These are phyloP conservation scores for Andrena praecox DNA, from an alignment of 2,888 invertebrate species.

Conservation along the genomic window DNA sequence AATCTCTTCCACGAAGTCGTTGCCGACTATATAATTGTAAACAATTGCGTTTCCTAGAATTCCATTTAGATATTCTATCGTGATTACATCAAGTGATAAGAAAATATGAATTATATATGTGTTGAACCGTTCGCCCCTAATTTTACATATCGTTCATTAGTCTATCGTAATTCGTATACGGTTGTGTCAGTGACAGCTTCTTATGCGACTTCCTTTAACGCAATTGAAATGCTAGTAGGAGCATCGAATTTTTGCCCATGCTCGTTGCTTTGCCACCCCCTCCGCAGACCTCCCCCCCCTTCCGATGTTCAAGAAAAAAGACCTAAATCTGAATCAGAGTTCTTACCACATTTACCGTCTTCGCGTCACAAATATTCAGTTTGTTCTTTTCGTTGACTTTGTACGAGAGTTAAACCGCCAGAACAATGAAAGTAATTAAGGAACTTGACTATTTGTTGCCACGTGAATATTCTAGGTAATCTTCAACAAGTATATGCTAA, in stretches of 20 bases:
- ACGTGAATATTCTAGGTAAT: constrained; percentile 81
- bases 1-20: constrained; percentile 80
- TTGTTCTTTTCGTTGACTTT: constrained; percentile 69
- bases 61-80: constrained; percentile 35
- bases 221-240: background rate
- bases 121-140: background rate
- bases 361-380: constrained; percentile 13
- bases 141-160: background rate
- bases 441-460: constrained; percentile 82
- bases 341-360: constrained; percentile 2
- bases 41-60: constrained; percentile 12
- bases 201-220: constrained; percentile 3
- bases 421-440: constrained; percentile 83
- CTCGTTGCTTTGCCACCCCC: background rate
- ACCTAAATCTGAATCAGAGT: constrained; percentile 13
- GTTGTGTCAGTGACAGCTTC: background rate
- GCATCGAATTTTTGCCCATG: background rate
- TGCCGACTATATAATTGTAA: constrained; percentile 48
- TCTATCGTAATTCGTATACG: background rate
- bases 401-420: constrained; percentile 81
- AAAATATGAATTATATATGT: background rate
- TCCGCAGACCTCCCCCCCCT: background rate
- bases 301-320: constrained; percentile 2
- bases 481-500: constrained; percentile 80
- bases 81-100: background rate